Percentiles rank a stretch among this genome's conserved stretches.
Conservation (phyloP, 2,797 vertebrate genomes). For the Ctenopoma kingsleyae region DNA sequence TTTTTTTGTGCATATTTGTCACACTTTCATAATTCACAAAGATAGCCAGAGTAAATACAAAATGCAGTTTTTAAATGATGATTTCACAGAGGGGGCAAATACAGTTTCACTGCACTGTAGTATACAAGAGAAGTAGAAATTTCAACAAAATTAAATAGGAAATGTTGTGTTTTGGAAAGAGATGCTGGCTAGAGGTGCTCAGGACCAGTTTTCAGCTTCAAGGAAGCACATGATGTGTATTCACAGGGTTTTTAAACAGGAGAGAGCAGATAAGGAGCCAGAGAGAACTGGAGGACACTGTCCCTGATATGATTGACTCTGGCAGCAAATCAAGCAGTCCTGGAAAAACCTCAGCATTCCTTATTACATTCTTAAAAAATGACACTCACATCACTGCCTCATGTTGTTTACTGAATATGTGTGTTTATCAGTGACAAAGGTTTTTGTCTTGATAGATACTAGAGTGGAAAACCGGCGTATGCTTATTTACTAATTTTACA, state of each 20-base stretch:
- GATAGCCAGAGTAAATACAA: no score
- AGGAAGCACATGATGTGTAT: neutral
- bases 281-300: constrained; percentile 1
- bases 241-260: constrained; percentile 3
- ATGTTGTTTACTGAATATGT: neutral
- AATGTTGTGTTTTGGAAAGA: neutral
- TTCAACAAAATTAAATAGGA: neutral
- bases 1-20: no score
- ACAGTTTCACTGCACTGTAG: no score
- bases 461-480: no score
- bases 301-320: neutral
- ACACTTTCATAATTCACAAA: no score
- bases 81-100: no score
- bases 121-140: neutral
- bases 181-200: neutral
- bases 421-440: neutral
- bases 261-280: constrained; percentile 2
- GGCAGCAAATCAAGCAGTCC: neutral
- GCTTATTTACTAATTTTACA: neutral
- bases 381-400: neutral
- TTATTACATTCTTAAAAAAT: neutral
- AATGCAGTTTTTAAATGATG: no score
- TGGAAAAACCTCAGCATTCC: neutral
- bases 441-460: neutral
- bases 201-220: neutral